These are phyloP conservation scores for Prostheceraeus crozeri DNA, from an alignment of 2,888 invertebrate species.

Conservation along the genomic window DNA sequence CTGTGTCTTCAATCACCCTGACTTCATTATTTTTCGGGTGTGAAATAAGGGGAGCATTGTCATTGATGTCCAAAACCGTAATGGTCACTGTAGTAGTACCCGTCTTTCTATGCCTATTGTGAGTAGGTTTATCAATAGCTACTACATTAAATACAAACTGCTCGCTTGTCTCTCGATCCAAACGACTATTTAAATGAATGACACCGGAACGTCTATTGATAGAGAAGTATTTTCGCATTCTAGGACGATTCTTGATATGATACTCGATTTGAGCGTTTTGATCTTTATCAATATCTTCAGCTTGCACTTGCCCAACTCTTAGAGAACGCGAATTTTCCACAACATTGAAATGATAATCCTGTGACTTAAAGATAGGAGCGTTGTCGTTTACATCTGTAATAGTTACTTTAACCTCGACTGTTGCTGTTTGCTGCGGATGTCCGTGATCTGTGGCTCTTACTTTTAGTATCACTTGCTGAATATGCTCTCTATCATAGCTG, in stretches of 20 bases:
- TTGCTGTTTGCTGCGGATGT: constrained; percentile 1
- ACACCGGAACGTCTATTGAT: constrained; percentile 15
- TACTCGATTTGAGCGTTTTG: not conserved
- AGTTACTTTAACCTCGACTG: constrained; percentile 24
- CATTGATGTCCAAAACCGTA: constrained; percentile 26
- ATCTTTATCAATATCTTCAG: constrained; percentile 1
- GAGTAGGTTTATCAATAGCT: constrained; percentile 30
- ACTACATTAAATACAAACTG: constrained; percentile 25
- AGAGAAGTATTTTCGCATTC: not conserved
- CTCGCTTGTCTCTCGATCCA: constrained; percentile 9
- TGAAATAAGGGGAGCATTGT: constrained; percentile 23
- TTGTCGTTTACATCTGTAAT: constrained; percentile 35
- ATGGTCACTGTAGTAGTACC: constrained; percentile 22
- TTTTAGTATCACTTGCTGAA: constrained; percentile 26
- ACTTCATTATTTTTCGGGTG: constrained; percentile 11
- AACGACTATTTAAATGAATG: not conserved
- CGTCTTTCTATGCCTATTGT: not conserved
- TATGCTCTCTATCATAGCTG: constrained; percentile 33
- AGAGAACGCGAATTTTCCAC: constrained; percentile 21
- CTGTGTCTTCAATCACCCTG: not conserved
- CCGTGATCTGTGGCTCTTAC: constrained; percentile 28
- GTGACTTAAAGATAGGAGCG: constrained; percentile 30
- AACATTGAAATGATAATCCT: constrained; percentile 31
- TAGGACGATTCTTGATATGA: not conserved
- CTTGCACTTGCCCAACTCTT: constrained; percentile 23